Base-by-base conservation (phyloP, 53 echinoderm and acorn worm genomes). In the Hippasteria phrygiana region DNA sequence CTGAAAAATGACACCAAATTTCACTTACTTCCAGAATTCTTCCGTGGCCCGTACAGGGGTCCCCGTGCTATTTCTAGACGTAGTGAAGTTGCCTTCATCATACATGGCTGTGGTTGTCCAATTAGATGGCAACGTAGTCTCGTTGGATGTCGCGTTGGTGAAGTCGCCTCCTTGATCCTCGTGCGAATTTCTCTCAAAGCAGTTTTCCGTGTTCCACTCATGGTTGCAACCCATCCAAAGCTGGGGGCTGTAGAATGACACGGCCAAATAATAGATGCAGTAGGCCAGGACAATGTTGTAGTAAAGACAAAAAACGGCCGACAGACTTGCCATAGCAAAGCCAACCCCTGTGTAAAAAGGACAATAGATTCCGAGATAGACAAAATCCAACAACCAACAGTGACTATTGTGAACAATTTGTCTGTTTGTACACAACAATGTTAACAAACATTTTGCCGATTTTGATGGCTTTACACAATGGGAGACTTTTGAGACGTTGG, bases 1-100 rank as follows among this genome's bases (percentile, higher is more conserved):
- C 3, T 29, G 29, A 64, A 9, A 64, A 9, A 14, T 36, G 35
- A 14, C 29, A 50, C 34, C 35, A 56, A 62, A 56, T 10, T 55
- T 13, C 27, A 76, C 91, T 78, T 91, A 95, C 95, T 88, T 88
- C 95, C 95, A 95, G 48, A 91, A 95, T 89, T 95, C 95, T 45
- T 95, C 95, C 3, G 93, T 91, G 4, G 93, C 93, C 91, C 95
- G 87, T 45, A 89, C 90, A 36, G 17, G 81, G 9, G 54, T 42
- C 62, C 51, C 55, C 4, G 77, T 59, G 3, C 26, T 20, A n/a
- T 73, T 59, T 37, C 26, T 55, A 0, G 46, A 14, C 8, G 17
- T 14, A 6, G 91, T 74, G 40, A 70, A 22, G 51, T 77, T 56
- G 43, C 33, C n/a, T n/a, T n/a, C 39, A 53, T 40, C 29, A 5